Base-by-base conservation (phyloP, 2,888 invertebrate species). In the Creontiades dilutus region DNA sequence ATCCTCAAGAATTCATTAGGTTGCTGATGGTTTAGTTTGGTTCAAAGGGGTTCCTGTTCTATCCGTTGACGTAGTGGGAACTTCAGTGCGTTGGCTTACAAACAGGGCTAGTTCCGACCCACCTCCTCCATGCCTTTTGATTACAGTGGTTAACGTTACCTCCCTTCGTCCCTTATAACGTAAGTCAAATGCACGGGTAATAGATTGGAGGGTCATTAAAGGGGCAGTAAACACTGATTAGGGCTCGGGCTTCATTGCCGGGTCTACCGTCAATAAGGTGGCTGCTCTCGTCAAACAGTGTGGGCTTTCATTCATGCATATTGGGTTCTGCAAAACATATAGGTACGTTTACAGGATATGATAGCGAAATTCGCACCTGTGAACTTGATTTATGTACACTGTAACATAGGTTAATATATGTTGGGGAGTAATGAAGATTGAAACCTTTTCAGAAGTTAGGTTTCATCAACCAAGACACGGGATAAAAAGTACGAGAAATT, bases 171-270 rank as follows among this genome's bases (percentile, higher is more conserved):
- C 85, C 46, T 4, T 85, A 37, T 28, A 85, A 85, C 85, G 85
- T 85, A 61, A 85, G 37, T 85, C 85, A 85, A 85, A 85, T 55
- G 85, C 85, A 37, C 37, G n/a, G 52, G 37, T 85, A 85, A 85
- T 85, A 85, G 85, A 85, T 85, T 85, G 85, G 85, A 37, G 55
- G 85, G 28, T 57, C 85, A 85, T 85, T 85, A 85, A 57, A 85
- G 61, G 85, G 85, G 55, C 27, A 52, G 85, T 85, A 57, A 85
- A 85, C 85, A 85, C 55, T 85, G 85, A 85, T 85, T 85, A 85
- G 61, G 78, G 37, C 16, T 46, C 46, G 14, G 13, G 78, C 46
- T 47, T 78, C 37, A 78, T 19, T 47, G 46, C 78, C 19, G n/a
- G 78, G 16, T 46, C 4, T 47, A 78, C n/a, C 78, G 78, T 78